These are phyloP conservation scores for Uloborus plumipes DNA, from an alignment of 2,888 invertebrate species.

Conservation along the genomic window DNA sequence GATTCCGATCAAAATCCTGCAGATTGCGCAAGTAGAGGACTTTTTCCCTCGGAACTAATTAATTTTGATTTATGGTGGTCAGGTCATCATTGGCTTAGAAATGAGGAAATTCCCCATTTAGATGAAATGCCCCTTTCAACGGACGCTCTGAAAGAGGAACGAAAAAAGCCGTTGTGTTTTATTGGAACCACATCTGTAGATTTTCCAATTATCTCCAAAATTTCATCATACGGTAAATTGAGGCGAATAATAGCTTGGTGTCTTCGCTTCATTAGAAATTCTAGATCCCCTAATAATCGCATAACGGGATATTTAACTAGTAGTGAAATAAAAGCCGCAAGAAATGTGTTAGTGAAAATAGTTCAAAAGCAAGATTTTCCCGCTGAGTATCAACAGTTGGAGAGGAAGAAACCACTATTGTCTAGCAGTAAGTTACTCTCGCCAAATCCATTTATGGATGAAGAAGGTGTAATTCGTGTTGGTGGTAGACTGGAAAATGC, in stretches of 20 bases:
- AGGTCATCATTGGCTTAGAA: background rate
- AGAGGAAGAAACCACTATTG: too few species aligned
- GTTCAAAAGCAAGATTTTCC: too few species aligned
- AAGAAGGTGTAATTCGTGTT: conserved; percentile 1
- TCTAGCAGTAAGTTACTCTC: background rate
- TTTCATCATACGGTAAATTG: background rate
- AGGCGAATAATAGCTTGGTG: background rate
- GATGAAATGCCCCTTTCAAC: background rate
- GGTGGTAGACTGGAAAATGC: conserved; percentile 3
- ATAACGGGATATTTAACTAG: background rate
- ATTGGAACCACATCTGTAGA: background rate
- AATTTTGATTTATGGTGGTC: background rate
- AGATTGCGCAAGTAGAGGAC: background rate
- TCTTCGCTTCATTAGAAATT: background rate
- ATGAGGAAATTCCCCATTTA: background rate
- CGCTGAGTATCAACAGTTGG: too few species aligned
- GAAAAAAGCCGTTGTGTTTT: background rate
- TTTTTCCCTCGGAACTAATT: background rate
- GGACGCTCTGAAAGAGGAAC: background rate
- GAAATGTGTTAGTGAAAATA: background rate
- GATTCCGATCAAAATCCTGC: background rate
- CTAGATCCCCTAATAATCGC: background rate
- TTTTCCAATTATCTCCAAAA: background rate
- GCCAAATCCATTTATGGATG: background rate
- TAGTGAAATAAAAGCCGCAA: background rate